phyloP scores from a whole-genome alignment of 2,113 vertebrate species.

The Cnemophilus loriae region DNA sequence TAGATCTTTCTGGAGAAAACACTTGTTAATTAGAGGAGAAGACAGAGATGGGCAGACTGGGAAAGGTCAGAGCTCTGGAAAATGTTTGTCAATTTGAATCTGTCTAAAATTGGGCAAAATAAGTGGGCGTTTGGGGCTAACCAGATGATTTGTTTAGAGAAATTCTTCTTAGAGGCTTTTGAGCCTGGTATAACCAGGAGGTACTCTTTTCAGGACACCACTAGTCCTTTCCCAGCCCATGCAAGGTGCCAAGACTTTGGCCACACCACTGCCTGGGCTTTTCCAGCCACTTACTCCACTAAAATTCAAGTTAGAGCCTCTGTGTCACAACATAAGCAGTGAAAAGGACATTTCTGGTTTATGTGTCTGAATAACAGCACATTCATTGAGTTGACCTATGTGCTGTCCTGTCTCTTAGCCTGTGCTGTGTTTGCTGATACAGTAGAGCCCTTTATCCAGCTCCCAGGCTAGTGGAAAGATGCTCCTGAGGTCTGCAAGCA shows the following conservation, averaged over 20 bases:
- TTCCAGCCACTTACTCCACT: neutral
- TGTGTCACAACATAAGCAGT: neutral
- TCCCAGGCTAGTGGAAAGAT: neutral
- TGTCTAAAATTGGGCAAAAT: neutral
- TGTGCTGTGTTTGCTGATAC: neutral
- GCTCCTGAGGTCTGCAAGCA: neutral
- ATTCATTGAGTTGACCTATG: neutral
- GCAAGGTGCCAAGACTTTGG: neutral
- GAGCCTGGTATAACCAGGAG: neutral
- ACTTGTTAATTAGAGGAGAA: neutral
- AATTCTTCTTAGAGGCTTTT: neutral
- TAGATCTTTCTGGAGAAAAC: neutral
- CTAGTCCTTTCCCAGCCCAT: neutral
- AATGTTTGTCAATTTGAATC: neutral
- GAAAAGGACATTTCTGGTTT: neutral
- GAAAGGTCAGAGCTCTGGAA: conserved; percentile 28
- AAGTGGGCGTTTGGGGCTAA: neutral
- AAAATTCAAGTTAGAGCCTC: neutral
- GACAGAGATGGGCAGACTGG: neutral
- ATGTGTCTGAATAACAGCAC: neutral
- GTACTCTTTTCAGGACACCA: neutral
- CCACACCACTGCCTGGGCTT: neutral
- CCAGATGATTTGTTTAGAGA: neutral
- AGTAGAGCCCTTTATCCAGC: neutral
- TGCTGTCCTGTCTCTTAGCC: neutral